Conservation (phyloP, 2,113 vertebrate genomes). For the Collichthys lucidus region DNA sequence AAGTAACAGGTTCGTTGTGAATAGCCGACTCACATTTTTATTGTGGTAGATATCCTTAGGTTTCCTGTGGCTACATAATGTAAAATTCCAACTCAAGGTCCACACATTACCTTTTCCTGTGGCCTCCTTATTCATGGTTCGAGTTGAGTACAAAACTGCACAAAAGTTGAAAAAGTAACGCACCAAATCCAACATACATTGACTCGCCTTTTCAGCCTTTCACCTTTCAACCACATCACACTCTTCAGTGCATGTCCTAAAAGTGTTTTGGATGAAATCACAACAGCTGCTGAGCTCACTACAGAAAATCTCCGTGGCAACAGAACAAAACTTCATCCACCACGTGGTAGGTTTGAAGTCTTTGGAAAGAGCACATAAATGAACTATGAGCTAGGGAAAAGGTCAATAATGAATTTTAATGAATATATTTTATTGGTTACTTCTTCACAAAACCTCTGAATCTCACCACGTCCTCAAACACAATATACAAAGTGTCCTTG, state of each 20-base stretch:
- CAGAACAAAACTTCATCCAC: neutral
- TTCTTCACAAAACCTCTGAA: neutral
- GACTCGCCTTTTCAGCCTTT: neutral
- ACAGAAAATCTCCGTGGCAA: neutral
- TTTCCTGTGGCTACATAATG: neutral
- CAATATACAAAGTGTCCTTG: neutral
- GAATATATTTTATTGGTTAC: neutral
- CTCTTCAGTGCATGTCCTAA: neutral
- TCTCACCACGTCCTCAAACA: neutral
- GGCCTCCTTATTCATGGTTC: neutral
- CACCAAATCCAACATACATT: neutral
- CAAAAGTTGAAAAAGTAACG: neutral
- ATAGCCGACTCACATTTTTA: neutral
- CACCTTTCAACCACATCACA: slow-evolving; percentile 2
- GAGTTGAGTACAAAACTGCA: neutral
- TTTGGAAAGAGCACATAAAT: neutral
- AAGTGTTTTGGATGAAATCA: neutral
- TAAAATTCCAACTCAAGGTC: neutral
- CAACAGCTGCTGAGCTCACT: neutral
- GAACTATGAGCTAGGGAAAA: neutral
- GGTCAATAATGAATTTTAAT: too few relatives aligned
- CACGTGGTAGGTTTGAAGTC: neutral
- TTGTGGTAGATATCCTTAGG: neutral
- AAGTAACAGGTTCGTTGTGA: neutral
- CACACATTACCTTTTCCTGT: neutral